Evolutionary conservation across 35 echinoderm and acorn worm species (phyloP).

Genomic region (Lytechinus pictus): DNA sequence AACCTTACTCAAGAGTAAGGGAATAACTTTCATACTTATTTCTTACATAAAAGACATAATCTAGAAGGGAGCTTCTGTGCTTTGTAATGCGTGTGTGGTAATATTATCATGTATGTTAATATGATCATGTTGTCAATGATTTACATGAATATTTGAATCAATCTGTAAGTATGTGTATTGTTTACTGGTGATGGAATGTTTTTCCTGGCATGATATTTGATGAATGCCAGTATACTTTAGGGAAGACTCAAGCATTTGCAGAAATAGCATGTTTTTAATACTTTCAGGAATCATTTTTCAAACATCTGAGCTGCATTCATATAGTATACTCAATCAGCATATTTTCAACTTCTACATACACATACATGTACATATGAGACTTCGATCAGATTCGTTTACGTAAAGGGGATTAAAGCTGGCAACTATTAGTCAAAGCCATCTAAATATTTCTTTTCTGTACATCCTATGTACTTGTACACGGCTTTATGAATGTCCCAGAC

Average conservation of each 20-base stretch:
- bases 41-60: background rate
- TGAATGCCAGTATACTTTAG: background rate
- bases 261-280: background rate
- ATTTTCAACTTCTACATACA: too few species aligned
- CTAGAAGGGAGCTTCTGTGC: background rate
- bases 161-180: background rate
- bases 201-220: background rate
- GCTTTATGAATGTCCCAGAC: too few species aligned
- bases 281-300: background rate
- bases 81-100: background rate
- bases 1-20: background rate
- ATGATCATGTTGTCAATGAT: background rate
- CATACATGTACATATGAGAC: too few species aligned
- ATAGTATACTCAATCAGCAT: too few species aligned
- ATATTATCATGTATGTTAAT: background rate
- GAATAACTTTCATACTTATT: background rate
- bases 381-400: too few species aligned
- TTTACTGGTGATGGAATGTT: constrained; percentile 27
- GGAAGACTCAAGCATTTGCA: background rate
- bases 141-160: background rate
- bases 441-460: too few species aligned
- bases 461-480: too few species aligned
- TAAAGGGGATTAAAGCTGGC: too few species aligned
- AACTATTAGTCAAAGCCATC: too few species aligned
- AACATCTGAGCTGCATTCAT: background rate